Conservation (phyloP, 2,797 vertebrate genomes). For the Nannoperca australis region DNA sequence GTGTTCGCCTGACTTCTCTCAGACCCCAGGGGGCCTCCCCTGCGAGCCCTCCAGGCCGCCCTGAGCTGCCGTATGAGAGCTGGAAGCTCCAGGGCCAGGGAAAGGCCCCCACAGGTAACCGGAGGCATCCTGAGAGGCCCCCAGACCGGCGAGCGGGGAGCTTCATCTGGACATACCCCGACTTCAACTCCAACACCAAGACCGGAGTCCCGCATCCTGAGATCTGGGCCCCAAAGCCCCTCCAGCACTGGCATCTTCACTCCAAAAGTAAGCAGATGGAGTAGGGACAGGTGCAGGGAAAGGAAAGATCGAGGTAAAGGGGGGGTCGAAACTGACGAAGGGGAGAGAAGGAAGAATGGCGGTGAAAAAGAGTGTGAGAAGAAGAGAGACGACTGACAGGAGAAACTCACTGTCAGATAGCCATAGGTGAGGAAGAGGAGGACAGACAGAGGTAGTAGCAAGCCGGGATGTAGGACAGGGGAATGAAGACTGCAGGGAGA, state of each 20-base stretch:
- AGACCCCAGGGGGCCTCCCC: conserved; percentile 49
- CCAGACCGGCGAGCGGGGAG: conserved; percentile 68
- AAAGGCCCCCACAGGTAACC: conserved; percentile 72
- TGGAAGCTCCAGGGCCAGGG: conserved; percentile 76
- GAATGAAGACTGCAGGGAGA: conserved; percentile 22
- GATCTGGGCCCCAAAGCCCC: conserved; percentile 70
- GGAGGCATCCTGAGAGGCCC: conserved; percentile 70
- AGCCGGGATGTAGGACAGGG: conserved; percentile 44
- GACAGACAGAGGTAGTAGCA: conserved; percentile 25
- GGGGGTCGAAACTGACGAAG: not conserved
- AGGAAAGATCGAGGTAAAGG: conserved; percentile 22
- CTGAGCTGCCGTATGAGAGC: conserved; percentile 79
- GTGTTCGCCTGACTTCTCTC: conserved; percentile 51
- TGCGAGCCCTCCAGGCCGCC: conserved; percentile 75
- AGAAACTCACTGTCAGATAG: conserved; percentile 49
- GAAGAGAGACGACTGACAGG: not conserved
- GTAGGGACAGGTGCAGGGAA: conserved; percentile 8
- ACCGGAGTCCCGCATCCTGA: conserved; percentile 63
- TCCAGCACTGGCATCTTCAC: conserved; percentile 74
- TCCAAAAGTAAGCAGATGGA: conserved; percentile 3
- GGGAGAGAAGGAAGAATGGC: conserved; percentile 9
- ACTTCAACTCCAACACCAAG: conserved; percentile 53
- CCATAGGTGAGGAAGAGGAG: conserved; percentile 41
- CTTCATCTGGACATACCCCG: conserved; percentile 69
- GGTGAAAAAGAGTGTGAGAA: not conserved